Evolutionary conservation across 2,888 invertebrate genomes (phyloP).

Genomic region (Reticulitermes lucifugus): DNA sequence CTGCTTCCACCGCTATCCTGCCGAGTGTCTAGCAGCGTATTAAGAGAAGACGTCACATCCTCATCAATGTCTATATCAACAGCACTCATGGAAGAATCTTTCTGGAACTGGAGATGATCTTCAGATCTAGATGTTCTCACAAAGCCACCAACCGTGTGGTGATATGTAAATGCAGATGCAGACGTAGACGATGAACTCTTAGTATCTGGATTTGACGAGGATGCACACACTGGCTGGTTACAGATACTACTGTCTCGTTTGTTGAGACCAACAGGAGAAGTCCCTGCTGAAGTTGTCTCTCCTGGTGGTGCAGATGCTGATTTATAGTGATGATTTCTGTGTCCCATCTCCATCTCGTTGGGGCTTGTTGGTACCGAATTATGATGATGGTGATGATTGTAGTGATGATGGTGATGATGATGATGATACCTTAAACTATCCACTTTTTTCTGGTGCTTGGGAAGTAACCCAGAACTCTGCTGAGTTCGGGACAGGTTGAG

Average conservation of each 20-base stretch:
- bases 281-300: conserved; percentile 66
- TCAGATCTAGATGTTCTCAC: conserved; percentile 92
- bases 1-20: conserved; percentile 61
- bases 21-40: conserved; percentile 87
- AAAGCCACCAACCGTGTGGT: conserved; percentile 70
- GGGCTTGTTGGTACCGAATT: conserved; percentile 80
- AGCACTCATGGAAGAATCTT: conserved; percentile 82
- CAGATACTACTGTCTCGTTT: conserved; percentile 63
- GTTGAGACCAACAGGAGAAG: conserved; percentile 68
- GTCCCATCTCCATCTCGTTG: conserved; percentile 67
- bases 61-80: conserved; percentile 94
- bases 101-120: conserved; percentile 88
- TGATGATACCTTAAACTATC: conserved; percentile 59
- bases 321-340: conserved; percentile 46
- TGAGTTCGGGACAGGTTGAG: conserved; percentile 90
- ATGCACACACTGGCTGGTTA: conserved; percentile 40
- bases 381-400: conserved; percentile 57
- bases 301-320: conserved; percentile 49
- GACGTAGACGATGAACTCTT: conserved; percentile 49
- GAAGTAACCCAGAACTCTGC: conserved; percentile 72
- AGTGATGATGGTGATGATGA: conserved; percentile 62
- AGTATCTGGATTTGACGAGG: conserved; percentile 48
- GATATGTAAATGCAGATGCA: conserved; percentile 58
- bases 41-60: conserved; percentile 92
- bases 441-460: conserved; percentile 71